Evolutionary conservation across 2,888 invertebrate genomes (phyloP), one percentile per base, ranked within the genome.

Genomic region (Tenthredo scrophulariae): DNA sequence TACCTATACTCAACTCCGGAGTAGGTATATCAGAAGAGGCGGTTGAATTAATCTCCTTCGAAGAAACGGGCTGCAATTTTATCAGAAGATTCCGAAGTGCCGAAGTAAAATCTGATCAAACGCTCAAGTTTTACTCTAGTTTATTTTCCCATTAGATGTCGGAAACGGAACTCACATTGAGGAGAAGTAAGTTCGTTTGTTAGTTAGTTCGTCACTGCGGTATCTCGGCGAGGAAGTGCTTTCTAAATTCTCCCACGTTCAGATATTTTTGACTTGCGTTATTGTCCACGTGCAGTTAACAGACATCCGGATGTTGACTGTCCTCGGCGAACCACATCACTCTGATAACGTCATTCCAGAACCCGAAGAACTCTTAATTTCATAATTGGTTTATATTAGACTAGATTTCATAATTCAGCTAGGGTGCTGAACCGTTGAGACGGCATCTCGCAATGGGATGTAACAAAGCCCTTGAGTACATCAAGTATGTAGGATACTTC

Each of bases 161-260:
- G 58, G 62, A 13, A 67, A 15, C 67, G 18, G 50, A n/a, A 22
- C 26, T 26, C 6, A 13, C 15, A 22, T 50, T 9, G 33, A 75
- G 29, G 50, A 29, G 15, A 75, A 75, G 6, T 29, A 75, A 29
- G 15, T 75, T 10, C 29, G 7, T 29, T 43, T 7, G 43, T 75
- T 46, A 13, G 50, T 7, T 54, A 40, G 29, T 67, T 6, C 9
- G 72, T 9, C 26, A 29, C 26, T 15, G 15, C 50, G n/a, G 4
- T 75, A 26, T 50, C 46, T 50, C 18, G 10, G 72, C 50, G 33
- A 50, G 75, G 50, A 75, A 50, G 46, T 75, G 29, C 75, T 75
- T 75, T 75, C 75, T 75, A 75, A 75, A 75, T 75, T 33, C 75
- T 29, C 75, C 75, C 50, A 75, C 75, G 50, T 75, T 2, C 18